Percentiles rank a stretch among this genome's conserved stretches.
Evolutionary conservation across 35 echinoderm and acorn worm genomes (phyloP).

Genomic region (Apostichopus californicus): DNA sequence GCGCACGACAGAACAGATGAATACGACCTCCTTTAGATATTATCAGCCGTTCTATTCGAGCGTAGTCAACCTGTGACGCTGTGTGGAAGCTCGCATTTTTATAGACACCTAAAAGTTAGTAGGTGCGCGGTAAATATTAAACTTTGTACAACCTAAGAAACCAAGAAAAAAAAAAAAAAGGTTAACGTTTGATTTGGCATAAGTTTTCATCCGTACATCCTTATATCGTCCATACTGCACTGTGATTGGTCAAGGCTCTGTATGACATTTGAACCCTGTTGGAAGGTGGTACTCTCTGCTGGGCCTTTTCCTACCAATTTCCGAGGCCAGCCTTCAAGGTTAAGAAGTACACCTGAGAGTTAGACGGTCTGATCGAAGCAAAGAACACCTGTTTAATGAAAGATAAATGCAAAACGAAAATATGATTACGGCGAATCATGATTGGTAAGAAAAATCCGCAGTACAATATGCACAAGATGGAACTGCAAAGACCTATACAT

Average conservation of each 20-base stretch:
- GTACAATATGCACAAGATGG: too few relatives aligned
- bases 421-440: background rate
- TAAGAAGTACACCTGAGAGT: conserved; percentile 99
- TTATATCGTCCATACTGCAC: conserved; percentile 24
- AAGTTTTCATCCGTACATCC: conserved; percentile 9
- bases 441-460: background rate
- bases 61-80: too few relatives aligned
- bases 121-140: background rate
- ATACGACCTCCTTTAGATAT: too few relatives aligned
- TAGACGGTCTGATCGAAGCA: conserved; percentile 94
- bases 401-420: too few relatives aligned
- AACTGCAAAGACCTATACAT: too few relatives aligned
- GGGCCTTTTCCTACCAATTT: conserved; percentile 73
- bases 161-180: too few relatives aligned
- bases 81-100: too few relatives aligned
- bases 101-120: too few relatives aligned
- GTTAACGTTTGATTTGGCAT: background rate
- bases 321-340: conserved; percentile 95
- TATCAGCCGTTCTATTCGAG: too few relatives aligned
- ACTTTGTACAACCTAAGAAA: background rate
- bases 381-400: conserved; percentile 83
- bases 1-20: too few relatives aligned
- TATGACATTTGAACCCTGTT: background rate
- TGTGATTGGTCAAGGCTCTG: background rate
- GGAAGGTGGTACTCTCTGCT: background rate